Evolutionary conservation across 2,113 vertebrate genomes (phyloP).

Genomic region (Poeciliopsis turrubarensis): DNA sequence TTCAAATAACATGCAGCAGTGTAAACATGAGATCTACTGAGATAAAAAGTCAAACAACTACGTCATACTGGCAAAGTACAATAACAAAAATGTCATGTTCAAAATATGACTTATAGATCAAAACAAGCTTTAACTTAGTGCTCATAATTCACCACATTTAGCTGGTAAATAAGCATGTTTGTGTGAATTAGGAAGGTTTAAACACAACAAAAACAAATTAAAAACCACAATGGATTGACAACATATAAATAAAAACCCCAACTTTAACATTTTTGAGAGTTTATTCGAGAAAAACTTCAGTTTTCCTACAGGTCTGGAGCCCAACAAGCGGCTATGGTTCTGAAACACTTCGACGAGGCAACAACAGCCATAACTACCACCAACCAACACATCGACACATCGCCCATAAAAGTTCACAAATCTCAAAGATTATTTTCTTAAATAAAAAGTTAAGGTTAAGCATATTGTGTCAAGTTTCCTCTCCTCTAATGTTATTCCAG

Average conservation of each 20-base stretch:
- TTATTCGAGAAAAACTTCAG: neutral
- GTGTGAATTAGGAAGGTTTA: constrained; percentile 14
- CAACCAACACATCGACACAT: constrained; percentile 5
- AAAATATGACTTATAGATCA: constrained; percentile 32
- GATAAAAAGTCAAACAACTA: constrained; percentile 59
- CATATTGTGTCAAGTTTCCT: constrained; percentile 2
- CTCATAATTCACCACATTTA: constrained; percentile 7
- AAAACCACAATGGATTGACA: constrained; percentile 48
- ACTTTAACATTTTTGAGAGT: neutral
- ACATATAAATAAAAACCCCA: constrained; percentile 59
- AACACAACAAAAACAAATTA: constrained; percentile 47
- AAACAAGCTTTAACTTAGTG: constrained; percentile 36
- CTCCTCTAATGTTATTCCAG: neutral
- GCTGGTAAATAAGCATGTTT: constrained; percentile 18
- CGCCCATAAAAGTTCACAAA: constrained; percentile 17
- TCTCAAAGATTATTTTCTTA: neutral
- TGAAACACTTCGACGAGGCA: constrained; percentile 3
- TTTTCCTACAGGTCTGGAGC: constrained; percentile 5
- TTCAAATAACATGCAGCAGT: constrained; percentile 73
- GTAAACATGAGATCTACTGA: constrained; percentile 63
- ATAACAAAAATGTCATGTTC: constrained; percentile 35
- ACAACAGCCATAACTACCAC: constrained; percentile 18
- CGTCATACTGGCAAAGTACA: constrained; percentile 38
- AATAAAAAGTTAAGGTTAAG: neutral
- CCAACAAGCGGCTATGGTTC: neutral